Conservation (phyloP, 2,797 vertebrate species). For the Acropternis orthonyx region DNA sequence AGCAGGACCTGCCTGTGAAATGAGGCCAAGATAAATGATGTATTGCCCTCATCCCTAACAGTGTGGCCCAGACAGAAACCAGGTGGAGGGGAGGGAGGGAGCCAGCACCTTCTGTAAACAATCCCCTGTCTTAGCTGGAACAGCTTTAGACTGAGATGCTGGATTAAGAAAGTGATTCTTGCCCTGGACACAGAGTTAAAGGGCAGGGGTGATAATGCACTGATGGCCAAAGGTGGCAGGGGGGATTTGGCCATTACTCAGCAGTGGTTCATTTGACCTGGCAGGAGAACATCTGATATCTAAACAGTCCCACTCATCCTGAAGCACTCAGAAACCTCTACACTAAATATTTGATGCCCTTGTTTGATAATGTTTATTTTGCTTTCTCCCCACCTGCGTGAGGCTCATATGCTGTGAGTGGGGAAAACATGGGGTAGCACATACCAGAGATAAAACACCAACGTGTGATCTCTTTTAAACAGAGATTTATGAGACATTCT, state of each 20-base stretch:
- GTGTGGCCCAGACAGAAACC: slow-evolving; percentile 77
- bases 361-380: slow-evolving; percentile 55
- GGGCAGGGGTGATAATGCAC: slow-evolving; percentile 67
- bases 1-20: slow-evolving; percentile 71
- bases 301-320: slow-evolving; percentile 67
- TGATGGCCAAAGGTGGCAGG: slow-evolving; percentile 61
- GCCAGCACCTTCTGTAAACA: slow-evolving; percentile 76
- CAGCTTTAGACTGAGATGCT: slow-evolving; percentile 48
- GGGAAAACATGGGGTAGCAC: slow-evolving; percentile 25
- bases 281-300: slow-evolving; percentile 77
- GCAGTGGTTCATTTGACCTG: slow-evolving; percentile 63
- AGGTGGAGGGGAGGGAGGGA: slow-evolving; percentile 67
- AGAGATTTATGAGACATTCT: slow-evolving; percentile 21
- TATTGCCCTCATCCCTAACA: slow-evolving; percentile 66
- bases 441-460: slow-evolving; percentile 39
- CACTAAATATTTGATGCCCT: slow-evolving; percentile 73
- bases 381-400: slow-evolving; percentile 38
- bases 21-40: slow-evolving; percentile 74
- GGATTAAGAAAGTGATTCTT: slow-evolving; percentile 71
- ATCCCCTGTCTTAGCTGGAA: slow-evolving; percentile 54
- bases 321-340: slow-evolving; percentile 66
- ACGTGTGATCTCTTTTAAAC: not conserved
- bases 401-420: not conserved
- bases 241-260: slow-evolving; percentile 70
- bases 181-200: slow-evolving; percentile 69